Base-by-base conservation (phyloP, 2,888 invertebrate genomes). In the Parnassius orleans region DNA sequence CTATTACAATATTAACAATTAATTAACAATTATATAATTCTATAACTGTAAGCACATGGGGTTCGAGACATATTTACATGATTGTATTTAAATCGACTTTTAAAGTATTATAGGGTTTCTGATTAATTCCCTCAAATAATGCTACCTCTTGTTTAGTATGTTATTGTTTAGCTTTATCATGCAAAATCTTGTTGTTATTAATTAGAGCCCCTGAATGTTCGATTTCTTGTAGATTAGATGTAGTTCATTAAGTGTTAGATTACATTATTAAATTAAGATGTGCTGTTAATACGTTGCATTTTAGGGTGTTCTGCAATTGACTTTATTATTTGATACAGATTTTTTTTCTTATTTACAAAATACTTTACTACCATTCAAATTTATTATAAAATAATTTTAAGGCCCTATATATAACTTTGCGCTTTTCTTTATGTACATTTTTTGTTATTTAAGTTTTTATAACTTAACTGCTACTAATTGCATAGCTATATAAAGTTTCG, bases 181-280 rank as follows among this genome's bases (percentile, higher is more conserved):
- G 73, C 67, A 75, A 65, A 66, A 72, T 72, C 71, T 70, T 67
- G 74, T 72, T 73, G 77, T 73, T 72, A 63, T 46, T 59, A 24
- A 65, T 70, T 81, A 79, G 78, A 76, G 74, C 78, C 83, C 81
- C 79, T 81, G 73, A 77, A 76, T 80, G 83, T 86, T 86, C 83
- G 78, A 84, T 81, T 85, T 78, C 73, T 79, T 72, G 84, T 90
- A 88, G 87, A 69, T 70, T 81, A 84, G 80, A 66, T 66, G 69
- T 84, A 83, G 77, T 68, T 81, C 80, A 76, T 62, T 85, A 86
- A 87, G 83, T 86, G 83, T 87, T 88, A 89, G 88, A 74, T 79
- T 78, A 79, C 11, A 71, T 75, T 73, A 72, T 79, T 74, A 66
- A 71, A 74, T 73, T 76, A 74, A 76, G 73, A 70, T 75, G 75